Percentiles rank a stretch among this genome's conserved stretches.
These are phyloP conservation scores for Drosophila sp. DNA, from an alignment of 1,140 invertebrate species.

Conservation along the genomic window DNA sequence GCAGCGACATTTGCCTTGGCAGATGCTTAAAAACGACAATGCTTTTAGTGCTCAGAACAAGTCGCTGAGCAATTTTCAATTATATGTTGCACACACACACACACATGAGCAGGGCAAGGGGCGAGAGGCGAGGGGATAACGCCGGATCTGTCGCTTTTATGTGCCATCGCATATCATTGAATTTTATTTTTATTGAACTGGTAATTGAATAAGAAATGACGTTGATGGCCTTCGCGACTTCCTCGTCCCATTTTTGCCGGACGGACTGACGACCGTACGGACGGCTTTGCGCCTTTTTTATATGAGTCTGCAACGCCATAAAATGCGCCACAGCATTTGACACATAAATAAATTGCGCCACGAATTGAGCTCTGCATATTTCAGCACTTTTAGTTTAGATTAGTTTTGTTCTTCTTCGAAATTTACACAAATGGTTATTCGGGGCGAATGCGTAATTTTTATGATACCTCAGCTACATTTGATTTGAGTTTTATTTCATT, in stretches of 20 bases:
- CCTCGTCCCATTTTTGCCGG: conserved; percentile 17
- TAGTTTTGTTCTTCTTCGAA: conserved; percentile 19
- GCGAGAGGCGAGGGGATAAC: background rate
- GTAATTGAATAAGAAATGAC: conserved; percentile 80
- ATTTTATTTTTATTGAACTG: conserved; percentile 79
- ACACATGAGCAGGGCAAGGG: background rate
- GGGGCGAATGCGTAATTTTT: conserved; percentile 62
- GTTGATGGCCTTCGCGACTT: conserved; percentile 58
- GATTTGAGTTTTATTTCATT: conserved; percentile 48
- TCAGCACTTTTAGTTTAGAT: conserved; percentile 36
- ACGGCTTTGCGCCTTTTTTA: conserved; percentile 65
- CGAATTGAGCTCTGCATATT: conserved; percentile 21
- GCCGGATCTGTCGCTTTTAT: conserved; percentile 57
- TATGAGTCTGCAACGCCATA: conserved; percentile 57
- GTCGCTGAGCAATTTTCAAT: conserved; percentile 47
- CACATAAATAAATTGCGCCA: conserved; percentile 57
- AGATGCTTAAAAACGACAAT: conserved; percentile 46
- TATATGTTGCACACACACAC: conserved; percentile 45
- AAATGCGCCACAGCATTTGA: conserved; percentile 60
- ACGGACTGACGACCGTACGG: conserved; percentile 4
- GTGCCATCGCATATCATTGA: conserved; percentile 69
- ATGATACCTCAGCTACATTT: conserved; percentile 35
- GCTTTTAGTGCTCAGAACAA: conserved; percentile 41
- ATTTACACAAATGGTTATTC: conserved; percentile 65
- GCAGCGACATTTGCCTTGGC: conserved; percentile 32